Conservation (phyloP, 2,797 vertebrate species). For the Coluber constrictor region DNA sequence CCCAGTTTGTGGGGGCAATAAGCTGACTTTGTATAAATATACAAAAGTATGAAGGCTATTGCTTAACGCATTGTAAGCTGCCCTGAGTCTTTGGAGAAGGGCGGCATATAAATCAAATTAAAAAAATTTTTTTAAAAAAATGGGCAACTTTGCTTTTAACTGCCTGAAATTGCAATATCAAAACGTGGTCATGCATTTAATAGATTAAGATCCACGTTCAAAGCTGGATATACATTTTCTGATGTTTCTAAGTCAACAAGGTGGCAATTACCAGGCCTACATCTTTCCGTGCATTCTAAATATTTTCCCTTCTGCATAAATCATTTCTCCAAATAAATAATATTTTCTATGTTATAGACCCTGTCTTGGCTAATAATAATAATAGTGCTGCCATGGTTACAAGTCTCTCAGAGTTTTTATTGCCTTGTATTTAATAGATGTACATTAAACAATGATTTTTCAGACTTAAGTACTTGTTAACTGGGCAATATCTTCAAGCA, state of each 20-base stretch:
- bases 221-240: background rate
- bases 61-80: too few species aligned
- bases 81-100: too few species aligned
- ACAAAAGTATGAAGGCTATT: too few species aligned
- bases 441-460: background rate
- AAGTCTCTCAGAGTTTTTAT: background rate
- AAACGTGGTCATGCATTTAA: background rate
- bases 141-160: background rate
- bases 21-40: too few species aligned
- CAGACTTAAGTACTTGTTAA: background rate
- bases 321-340: background rate
- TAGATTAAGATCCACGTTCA: background rate
- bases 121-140: too few species aligned
- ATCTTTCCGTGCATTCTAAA: background rate
- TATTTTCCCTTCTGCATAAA: background rate
- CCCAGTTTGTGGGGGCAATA: too few species aligned
- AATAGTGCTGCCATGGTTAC: background rate
- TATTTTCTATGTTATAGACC: background rate
- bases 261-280: background rate
- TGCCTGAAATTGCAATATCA: background rate
- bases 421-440: background rate
- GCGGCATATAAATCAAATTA: too few species aligned
- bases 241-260: background rate
- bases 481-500: background rate
- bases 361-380: background rate